Conservation (phyloP, 1,140 invertebrate genomes). For the Drosophila burlai region DNA sequence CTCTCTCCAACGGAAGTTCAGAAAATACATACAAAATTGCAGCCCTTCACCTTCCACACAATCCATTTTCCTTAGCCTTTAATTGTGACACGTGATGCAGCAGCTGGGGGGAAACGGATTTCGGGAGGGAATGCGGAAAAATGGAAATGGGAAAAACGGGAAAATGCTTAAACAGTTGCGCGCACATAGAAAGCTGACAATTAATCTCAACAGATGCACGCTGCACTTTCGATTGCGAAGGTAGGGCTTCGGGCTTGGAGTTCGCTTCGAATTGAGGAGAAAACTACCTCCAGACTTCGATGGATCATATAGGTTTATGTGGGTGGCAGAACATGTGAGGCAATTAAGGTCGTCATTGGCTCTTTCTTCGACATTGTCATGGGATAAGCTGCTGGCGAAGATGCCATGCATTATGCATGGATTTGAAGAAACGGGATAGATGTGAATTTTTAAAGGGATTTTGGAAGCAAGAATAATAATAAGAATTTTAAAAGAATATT, state of each 20-base stretch:
- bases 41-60: conserved; percentile 66
- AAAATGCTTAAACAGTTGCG: conserved; percentile 65
- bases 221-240: conserved; percentile 35
- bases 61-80: conserved; percentile 53
- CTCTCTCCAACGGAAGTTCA: conserved; percentile 53
- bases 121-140: conserved; percentile 22
- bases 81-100: conserved; percentile 56
- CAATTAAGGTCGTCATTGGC: conserved; percentile 61
- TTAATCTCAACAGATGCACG: conserved; percentile 69
- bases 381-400: conserved; percentile 12
- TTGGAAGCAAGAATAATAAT: not conserved
- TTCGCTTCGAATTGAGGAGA: conserved; percentile 43
- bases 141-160: conserved; percentile 49
- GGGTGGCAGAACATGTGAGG: conserved; percentile 68
- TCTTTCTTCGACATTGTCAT: conserved; percentile 46
- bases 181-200: conserved; percentile 65
- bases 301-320: conserved; percentile 29
- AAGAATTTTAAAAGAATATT: not conserved
- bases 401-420: conserved; percentile 64
- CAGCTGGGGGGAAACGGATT: conserved; percentile 6
- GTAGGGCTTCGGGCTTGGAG: conserved; percentile 32
- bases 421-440: not conserved
- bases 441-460: not conserved
- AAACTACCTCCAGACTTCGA: conserved; percentile 59
- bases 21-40: conserved; percentile 59